phyloP scores from a whole-genome alignment of 1,140 invertebrate species.

The Drosophila jambulina region DNA sequence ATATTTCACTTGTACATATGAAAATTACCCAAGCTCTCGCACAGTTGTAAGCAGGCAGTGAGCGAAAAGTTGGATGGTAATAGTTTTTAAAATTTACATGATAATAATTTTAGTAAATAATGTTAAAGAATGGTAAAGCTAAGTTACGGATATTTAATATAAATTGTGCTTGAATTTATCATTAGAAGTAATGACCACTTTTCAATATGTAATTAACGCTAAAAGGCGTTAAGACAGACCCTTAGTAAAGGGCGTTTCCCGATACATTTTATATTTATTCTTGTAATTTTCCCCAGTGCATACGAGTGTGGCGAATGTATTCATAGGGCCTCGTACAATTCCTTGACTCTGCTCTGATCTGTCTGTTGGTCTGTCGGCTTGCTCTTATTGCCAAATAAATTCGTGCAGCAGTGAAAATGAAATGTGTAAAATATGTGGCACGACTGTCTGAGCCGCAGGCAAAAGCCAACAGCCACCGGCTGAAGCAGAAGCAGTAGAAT shows the following conservation, averaged over 20 bases:
- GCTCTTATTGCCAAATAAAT: conserved; percentile 82
- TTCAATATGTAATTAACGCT: neutral
- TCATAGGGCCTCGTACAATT: conserved; percentile 66
- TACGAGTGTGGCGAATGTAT: conserved; percentile 49
- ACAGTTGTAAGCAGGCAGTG: conserved; percentile 25
- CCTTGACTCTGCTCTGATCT: conserved; percentile 58
- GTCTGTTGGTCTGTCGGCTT: conserved; percentile 45
- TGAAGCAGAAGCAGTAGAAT: neutral
- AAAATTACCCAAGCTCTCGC: conserved; percentile 61
- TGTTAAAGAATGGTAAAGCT: neutral
- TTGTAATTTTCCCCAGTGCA: conserved; percentile 14
- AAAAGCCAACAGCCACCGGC: conserved; percentile 39
- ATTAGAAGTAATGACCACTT: neutral
- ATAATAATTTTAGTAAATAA: neutral
- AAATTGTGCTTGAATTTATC: neutral
- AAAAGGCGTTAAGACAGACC: neutral
- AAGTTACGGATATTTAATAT: neutral
- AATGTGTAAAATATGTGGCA: conserved; percentile 81
- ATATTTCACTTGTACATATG: conserved; percentile 79
- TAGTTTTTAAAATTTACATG: neutral
- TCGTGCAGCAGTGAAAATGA: conserved; percentile 80
- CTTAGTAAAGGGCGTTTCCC: neutral
- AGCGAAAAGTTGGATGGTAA: conserved; percentile 11
- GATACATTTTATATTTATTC: neutral
- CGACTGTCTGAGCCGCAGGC: conserved; percentile 52